Percentiles rank a stretch among this genome's conserved stretches.
These are phyloP conservation scores for Caenorhabditis zanzibari DNA, from an alignment of 2,888 invertebrate species.

Conservation along the genomic window DNA sequence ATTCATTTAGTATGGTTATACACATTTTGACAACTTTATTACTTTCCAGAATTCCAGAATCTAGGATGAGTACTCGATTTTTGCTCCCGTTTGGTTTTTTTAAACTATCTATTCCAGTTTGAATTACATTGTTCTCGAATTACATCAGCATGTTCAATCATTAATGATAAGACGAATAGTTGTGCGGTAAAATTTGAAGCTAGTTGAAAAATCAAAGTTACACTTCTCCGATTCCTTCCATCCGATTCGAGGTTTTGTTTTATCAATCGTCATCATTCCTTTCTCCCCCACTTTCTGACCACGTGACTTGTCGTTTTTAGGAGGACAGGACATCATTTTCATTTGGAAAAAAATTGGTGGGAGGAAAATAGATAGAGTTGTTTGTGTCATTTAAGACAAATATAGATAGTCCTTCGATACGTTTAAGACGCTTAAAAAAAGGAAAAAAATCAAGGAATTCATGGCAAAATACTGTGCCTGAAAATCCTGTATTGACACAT, in stretches of 20 bases:
- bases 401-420: no score
- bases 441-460: neutral
- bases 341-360: neutral
- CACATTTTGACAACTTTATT: no score
- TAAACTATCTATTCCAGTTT: neutral
- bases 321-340: neutral
- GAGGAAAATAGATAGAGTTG: slow-evolving; percentile 7
- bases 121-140: neutral
- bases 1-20: no score
- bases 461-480: neutral
- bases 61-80: neutral
- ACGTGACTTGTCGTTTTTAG: slow-evolving; percentile 17
- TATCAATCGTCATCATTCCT: slow-evolving; percentile 9
- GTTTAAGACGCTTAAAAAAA: neutral
- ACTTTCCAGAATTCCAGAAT: no score
- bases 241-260: neutral
- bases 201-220: slow-evolving; percentile 28
- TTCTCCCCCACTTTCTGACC: slow-evolving; percentile 1
- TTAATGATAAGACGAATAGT: neutral
- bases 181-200: neutral
- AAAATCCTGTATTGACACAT: neutral
- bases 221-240: neutral
- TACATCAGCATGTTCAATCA: slow-evolving; percentile 32
- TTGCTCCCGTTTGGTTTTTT: neutral
- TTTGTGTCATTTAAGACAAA: neutral